Evolutionary conservation across 1,140 invertebrate genomes (phyloP), one percentile per base, ranked within the genome.

Genomic region (Hermatobates lingyangjiaoensis): DNA sequence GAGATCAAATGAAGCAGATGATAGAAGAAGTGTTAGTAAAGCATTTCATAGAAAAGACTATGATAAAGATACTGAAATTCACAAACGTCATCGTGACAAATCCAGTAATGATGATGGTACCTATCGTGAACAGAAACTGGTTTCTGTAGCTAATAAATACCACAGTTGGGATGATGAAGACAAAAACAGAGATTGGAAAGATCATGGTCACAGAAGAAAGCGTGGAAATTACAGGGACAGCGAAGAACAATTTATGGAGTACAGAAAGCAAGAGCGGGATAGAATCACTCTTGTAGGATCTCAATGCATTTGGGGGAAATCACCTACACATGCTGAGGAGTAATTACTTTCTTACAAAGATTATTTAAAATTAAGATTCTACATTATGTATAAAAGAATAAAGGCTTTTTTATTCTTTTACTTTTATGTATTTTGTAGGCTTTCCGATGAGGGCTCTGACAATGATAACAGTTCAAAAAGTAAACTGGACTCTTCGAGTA

Each of bases 301-400:
- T 3, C 63, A 71, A 1, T 68, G 73, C 50, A 71, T 83, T 28
- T 87, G 83, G 83, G 76, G 74, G 38, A 77, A 78, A 63, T 83
- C 81, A 20, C 83, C 83, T 1, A 58, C 68, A 0, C 69, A 70
- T 59, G 58, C 65, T 20, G 67, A 73, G 57, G 70, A 80, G 76
- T 80, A 67, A 69, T 7, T 42, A 42, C 21, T 18, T 42, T 4
- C 14, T 42, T 5, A 5, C 18, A n/a, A 42, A 42, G 5, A 10
- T 10, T n/a, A 5, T 10, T 42, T 18, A 42, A 45, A 23, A n/a
- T n/a, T n/a, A n/a, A n/a, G n/a, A n/a, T n/a, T n/a, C n/a, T n/a
- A n/a, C n/a, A n/a, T n/a, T n/a, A n/a, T n/a, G n/a, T n/a, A n/a
- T n/a, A n/a, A n/a, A n/a, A n/a, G n/a, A n/a, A n/a, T n/a, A n/a